Percentiles rank a stretch among this genome's conserved stretches.
These are phyloP conservation scores for Drosophila burlai DNA, from an alignment of 1,140 invertebrate genomes.

Conservation along the genomic window DNA sequence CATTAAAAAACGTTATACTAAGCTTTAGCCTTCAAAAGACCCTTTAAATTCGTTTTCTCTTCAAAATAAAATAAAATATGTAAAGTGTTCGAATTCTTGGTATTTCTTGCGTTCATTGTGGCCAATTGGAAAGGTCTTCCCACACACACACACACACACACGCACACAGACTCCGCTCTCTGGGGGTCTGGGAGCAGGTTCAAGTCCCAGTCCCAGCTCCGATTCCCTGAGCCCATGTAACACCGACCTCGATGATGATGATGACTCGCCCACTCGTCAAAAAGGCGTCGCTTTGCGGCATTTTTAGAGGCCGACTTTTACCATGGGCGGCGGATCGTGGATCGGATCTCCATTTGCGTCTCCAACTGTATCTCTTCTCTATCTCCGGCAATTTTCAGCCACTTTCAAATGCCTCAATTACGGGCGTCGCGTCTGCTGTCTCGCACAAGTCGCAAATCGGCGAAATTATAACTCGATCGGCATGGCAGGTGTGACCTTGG, in stretches of 20 bases:
- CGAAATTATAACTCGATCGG: slow-evolving; percentile 55
- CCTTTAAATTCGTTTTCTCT: too few relatives aligned
- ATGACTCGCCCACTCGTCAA: slow-evolving; percentile 36
- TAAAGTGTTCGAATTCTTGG: background rate
- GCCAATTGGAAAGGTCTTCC: slow-evolving; percentile 30
- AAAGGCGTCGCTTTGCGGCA: slow-evolving; percentile 2
- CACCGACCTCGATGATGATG: background rate
- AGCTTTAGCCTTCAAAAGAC: too few relatives aligned
- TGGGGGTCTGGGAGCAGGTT: slow-evolving; percentile 17
- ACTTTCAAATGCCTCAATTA: slow-evolving; percentile 62
- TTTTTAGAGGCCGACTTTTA: slow-evolving; percentile 34
- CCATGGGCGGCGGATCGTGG: slow-evolving; percentile 33
- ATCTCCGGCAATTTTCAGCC: slow-evolving; percentile 31
- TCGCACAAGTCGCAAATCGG: slow-evolving; percentile 58
- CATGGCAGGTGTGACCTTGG: slow-evolving; percentile 54
- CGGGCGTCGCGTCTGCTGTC: slow-evolving; percentile 4
- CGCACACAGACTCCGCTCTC: background rate
- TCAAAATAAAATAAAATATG: background rate
- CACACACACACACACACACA: slow-evolving; percentile 9
- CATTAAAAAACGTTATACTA: too few relatives aligned
- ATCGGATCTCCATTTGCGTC: slow-evolving; percentile 10
- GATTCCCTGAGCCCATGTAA: slow-evolving; percentile 15
- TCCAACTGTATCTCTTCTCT: background rate
- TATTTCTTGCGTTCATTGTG: background rate
- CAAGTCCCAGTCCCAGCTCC: background rate